Evolutionary conservation across 1,140 invertebrate genomes (phyloP), one percentile per base, ranked within the genome.

Genomic region (Panagrolaimus sp.): DNA sequence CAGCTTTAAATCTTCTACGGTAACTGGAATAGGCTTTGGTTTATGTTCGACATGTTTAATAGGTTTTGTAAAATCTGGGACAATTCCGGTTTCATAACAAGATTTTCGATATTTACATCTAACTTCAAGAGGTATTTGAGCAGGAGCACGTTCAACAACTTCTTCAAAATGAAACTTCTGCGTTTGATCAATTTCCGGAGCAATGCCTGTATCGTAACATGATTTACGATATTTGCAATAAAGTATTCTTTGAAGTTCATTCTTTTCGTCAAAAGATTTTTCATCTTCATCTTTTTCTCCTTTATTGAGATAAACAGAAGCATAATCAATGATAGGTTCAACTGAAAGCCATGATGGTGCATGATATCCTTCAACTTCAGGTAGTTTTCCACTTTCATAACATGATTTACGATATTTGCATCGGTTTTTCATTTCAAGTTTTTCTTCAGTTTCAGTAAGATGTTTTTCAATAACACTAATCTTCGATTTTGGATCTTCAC

Each of bases 331-430:
- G 5, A 27, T 25, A 20, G 51, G 51, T 38, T 38, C 31, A 7
- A 38, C 7, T 8, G 51, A 25, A 13, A 57, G 51, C 51, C 61
- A 67, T 45, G 47, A 42, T 3, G 65, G 47, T 20, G 63, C 42
- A 1, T 48, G 63, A 11, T 44, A 64, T 13, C 38, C 65, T n/a
- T 57, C 51, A n/a, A 43, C 68, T 63, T 79, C 67, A 16, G 72
- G 72, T 8, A 62, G 62, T 23, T 53, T 63, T 63, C 73, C 78
- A 46, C 62, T 79, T 48, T 75, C 46, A 48, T 80, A 80, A 63
- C 78, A 80, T 53, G 65, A 65, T 44, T 75, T 75, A n/a, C 72
- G 72, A 62, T 74, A 74, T 46, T 74, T 74, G 62, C 72, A 74
- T 23, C 11, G 38, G 44, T 27, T 38, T 31, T 69, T 23, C 5